Evolutionary conservation across 2,113 vertebrate genomes (phyloP).

Genomic region (Labeo catla): DNA sequence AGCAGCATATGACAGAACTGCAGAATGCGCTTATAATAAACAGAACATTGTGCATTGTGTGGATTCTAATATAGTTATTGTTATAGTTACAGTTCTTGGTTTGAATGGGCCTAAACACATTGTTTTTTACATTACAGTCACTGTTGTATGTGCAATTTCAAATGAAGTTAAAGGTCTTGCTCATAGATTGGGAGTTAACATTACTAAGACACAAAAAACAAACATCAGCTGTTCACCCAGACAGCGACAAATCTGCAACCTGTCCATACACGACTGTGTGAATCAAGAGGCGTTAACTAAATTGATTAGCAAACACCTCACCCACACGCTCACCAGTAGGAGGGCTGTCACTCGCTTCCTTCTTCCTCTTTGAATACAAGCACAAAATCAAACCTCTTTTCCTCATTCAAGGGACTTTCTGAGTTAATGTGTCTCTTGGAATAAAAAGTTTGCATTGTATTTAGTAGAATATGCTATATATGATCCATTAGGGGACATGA

Average conservation of each 20-base stretch:
- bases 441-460: background rate
- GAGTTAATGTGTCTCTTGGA: background rate
- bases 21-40: too few relatives aligned
- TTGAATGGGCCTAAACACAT: slow-evolving; percentile 5
- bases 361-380: slow-evolving; percentile 52
- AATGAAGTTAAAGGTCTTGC: slow-evolving; percentile 37
- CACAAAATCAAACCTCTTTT: slow-evolving; percentile 48
- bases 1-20: too few relatives aligned
- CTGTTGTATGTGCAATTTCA: background rate
- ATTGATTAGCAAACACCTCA: slow-evolving; percentile 63
- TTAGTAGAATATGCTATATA: background rate
- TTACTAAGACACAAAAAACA: slow-evolving; percentile 48
- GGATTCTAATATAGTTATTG: background rate
- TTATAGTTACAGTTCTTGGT: background rate
- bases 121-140: slow-evolving; percentile 7
- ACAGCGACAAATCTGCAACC: slow-evolving; percentile 51
- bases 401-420: slow-evolving; percentile 9
- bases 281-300: slow-evolving; percentile 57
- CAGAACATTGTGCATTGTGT: background rate
- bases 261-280: slow-evolving; percentile 55
- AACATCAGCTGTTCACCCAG: slow-evolving; percentile 58
- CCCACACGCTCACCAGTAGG: slow-evolving; percentile 57
- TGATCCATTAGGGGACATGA: background rate
- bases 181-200: slow-evolving; percentile 10
- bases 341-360: slow-evolving; percentile 56